Percentiles rank a stretch among this genome's conserved stretches.
Evolutionary conservation across 2,888 invertebrate genomes (phyloP).

Genomic region (Lamellibrachia columna): DNA sequence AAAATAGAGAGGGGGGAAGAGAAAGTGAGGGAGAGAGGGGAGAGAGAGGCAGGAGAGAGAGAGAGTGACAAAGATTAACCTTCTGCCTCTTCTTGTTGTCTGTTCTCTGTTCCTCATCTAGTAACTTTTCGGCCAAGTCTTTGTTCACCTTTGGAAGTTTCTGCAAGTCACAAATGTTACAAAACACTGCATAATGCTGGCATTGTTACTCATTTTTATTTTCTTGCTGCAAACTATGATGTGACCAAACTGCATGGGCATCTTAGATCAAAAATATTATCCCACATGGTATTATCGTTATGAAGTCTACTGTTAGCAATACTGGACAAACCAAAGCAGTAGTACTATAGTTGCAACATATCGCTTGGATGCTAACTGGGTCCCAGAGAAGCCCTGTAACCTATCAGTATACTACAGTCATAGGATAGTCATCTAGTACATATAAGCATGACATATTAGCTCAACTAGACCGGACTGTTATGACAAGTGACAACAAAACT

Average conservation of each 20-base stretch:
- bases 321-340: too few relatives aligned
- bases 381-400: too few relatives aligned
- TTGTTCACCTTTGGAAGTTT: slow-evolving; percentile 88
- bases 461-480: neutral
- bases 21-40: too few relatives aligned
- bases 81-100: slow-evolving; percentile 42
- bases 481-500: too few relatives aligned
- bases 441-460: neutral
- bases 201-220: neutral
- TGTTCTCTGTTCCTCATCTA: slow-evolving; percentile 70
- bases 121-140: slow-evolving; percentile 85
- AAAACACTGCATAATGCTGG: neutral
- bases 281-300: too few relatives aligned
- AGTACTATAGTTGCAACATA: too few relatives aligned
- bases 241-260: neutral
- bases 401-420: too few relatives aligned
- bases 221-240: neutral
- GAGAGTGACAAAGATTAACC: slow-evolving; percentile 21
- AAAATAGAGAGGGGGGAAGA: too few relatives aligned
- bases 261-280: too few relatives aligned
- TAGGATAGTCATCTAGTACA: too few relatives aligned
- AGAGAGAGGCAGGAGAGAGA: neutral
- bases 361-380: too few relatives aligned
- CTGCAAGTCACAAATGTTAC: slow-evolving; percentile 46
- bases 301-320: too few relatives aligned